A percentile compares a stretch with the other conserved stretches of the same genome.
Conservation (phyloP, 2,888 invertebrate genomes). For the Drosophila histrio region DNA sequence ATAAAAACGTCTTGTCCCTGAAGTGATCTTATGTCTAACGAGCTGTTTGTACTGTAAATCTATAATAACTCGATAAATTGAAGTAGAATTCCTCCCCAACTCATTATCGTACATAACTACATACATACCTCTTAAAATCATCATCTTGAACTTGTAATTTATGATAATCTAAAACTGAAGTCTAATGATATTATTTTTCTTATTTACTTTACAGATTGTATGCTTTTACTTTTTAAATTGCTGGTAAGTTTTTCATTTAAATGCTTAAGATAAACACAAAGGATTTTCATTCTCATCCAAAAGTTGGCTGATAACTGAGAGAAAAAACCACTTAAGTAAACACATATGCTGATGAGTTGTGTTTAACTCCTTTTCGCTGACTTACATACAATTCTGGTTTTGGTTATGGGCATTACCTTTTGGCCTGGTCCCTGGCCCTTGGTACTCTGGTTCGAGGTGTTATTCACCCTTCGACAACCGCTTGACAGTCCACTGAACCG, state of each 20-base stretch:
- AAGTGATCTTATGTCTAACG: conserved; percentile 28
- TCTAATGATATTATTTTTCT: conserved; percentile 19
- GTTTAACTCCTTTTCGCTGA: neutral
- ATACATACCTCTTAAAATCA: neutral
- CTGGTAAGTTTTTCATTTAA: conserved; percentile 51
- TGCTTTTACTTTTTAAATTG: conserved; percentile 47
- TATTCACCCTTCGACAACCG: conserved; percentile 48
- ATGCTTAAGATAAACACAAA: conserved; percentile 13
- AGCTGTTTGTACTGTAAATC: conserved; percentile 22
- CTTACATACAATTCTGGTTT: conserved; percentile 20
- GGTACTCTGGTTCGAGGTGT: conserved; percentile 29
- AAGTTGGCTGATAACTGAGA: conserved; percentile 43
- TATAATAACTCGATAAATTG: neutral
- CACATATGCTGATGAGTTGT: conserved; percentile 31
- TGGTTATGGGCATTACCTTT: conserved; percentile 12
- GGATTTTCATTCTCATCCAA: conserved; percentile 12
- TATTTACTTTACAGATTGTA: conserved; percentile 56
- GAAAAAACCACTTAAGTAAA: conserved; percentile 42
- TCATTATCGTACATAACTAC: neutral
- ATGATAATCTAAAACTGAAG: conserved; percentile 4
- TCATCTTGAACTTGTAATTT: neutral
- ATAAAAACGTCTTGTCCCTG: conserved; percentile 24
- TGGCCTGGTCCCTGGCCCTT: neutral
- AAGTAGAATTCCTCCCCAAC: neutral
- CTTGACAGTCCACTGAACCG: conserved; percentile 64